A percentile compares a stretch with the other conserved stretches of the same genome.
These are phyloP conservation scores for Andricus quercusramuli DNA, from an alignment of 2,888 invertebrate species.

Conservation along the genomic window DNA sequence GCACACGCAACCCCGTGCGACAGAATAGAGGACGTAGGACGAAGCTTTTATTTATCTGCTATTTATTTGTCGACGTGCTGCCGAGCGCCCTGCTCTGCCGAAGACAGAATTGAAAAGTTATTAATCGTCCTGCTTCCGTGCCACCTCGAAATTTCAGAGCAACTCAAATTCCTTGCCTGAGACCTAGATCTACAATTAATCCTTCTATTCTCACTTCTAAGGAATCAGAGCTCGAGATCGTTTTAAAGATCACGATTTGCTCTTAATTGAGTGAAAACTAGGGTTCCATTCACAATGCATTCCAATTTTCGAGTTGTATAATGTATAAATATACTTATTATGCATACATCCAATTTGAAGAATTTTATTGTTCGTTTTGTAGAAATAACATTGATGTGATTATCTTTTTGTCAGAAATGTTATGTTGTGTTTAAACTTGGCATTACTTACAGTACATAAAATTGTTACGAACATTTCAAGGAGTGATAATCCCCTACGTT, in stretches of 20 bases:
- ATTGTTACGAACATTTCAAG: slow-evolving; percentile 4
- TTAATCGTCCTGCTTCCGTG: slow-evolving; percentile 72
- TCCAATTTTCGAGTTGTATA: not conserved
- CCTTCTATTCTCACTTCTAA: slow-evolving; percentile 35
- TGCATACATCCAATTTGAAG: not conserved
- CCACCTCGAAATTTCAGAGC: slow-evolving; percentile 35
- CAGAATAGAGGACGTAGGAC: slow-evolving; percentile 65
- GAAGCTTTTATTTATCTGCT: slow-evolving; percentile 76
- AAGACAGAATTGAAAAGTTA: slow-evolving; percentile 77
- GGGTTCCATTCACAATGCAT: not conserved
- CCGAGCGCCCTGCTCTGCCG: slow-evolving; percentile 69
- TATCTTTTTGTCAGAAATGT: not conserved
- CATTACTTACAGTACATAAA: slow-evolving; percentile 34
- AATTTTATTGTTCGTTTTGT: not conserved
- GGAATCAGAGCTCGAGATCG: slow-evolving; percentile 31
- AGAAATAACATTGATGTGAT: not conserved
- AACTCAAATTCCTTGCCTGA: slow-evolving; percentile 33
- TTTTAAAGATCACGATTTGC: slow-evolving; percentile 28
- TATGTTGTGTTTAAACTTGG: not conserved
- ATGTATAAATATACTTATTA: not conserved
- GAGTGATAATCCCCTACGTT: not conserved
- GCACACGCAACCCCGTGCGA: slow-evolving; percentile 74
- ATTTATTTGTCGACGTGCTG: slow-evolving; percentile 76
- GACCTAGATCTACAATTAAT: slow-evolving; percentile 16
- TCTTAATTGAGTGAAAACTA: slow-evolving; percentile 28